Percentiles rank a stretch among this genome's conserved stretches.
phyloP scores from a whole-genome alignment of 2,113 vertebrate genomes.

The Peromyscus leucopus region DNA sequence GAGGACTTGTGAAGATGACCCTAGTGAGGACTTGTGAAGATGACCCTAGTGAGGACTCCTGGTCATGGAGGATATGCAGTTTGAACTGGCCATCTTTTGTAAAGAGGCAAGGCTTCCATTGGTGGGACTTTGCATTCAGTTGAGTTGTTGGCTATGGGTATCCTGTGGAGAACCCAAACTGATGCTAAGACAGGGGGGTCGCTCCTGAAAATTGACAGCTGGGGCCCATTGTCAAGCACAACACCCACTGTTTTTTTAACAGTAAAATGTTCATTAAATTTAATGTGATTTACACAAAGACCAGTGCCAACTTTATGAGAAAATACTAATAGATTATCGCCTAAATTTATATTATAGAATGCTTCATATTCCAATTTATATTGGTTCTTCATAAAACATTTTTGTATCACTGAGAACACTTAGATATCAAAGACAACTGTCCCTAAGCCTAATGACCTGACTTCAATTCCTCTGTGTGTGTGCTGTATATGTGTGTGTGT shows the following conservation, averaged over 20 bases:
- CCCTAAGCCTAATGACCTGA: not conserved
- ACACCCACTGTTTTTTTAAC: not conserved
- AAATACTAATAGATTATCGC: not conserved
- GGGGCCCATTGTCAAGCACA: not conserved
- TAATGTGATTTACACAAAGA: not conserved
- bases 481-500: too few relatives aligned
- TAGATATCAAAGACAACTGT: not conserved
- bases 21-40: not conserved
- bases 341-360: conserved; percentile 25
- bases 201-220: not conserved
- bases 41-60: not conserved
- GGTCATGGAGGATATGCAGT: not conserved
- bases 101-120: not conserved
- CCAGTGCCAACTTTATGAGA: not conserved
- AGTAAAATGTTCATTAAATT: not conserved
- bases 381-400: not conserved
- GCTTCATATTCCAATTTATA: conserved; percentile 39
- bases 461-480: not conserved
- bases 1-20: not conserved
- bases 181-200: not conserved
- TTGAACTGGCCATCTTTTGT: not conserved
- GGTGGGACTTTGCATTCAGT: not conserved
- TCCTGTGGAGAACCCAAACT: not conserved
- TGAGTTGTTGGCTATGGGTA: not conserved
- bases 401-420: not conserved